Evolutionary conservation across 2,888 invertebrate species (phyloP).

Genomic region (Hypomecis atomaria): DNA sequence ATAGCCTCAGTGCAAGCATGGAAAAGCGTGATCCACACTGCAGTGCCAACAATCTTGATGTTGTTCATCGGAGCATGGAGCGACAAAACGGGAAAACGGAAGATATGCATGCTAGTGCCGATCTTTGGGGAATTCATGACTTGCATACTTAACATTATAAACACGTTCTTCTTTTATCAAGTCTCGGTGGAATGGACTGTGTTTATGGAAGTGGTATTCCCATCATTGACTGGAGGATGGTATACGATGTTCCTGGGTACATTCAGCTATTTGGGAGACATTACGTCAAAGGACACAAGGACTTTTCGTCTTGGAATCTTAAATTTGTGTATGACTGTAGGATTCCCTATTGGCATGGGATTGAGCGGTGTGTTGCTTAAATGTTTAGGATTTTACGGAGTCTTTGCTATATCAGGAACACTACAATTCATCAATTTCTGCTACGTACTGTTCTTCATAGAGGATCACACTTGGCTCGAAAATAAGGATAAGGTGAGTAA

Average conservation of each 20-base stretch:
- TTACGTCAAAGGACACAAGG: slow-evolving; percentile 82
- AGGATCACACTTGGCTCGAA: slow-evolving; percentile 76
- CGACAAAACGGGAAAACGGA: slow-evolving; percentile 84
- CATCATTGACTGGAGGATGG: slow-evolving; percentile 83
- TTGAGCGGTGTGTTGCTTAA: slow-evolving; percentile 72
- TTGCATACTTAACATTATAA: slow-evolving; percentile 77
- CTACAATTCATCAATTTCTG: slow-evolving; percentile 74
- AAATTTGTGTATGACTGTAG: slow-evolving; percentile 77
- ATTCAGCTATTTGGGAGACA: slow-evolving; percentile 86
- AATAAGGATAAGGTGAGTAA: slow-evolving; percentile 67
- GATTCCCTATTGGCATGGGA: slow-evolving; percentile 79
- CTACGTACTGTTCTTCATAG: slow-evolving; percentile 73
- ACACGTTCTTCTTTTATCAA: slow-evolving; percentile 83
- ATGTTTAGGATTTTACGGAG: slow-evolving; percentile 81
- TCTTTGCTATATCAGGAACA: slow-evolving; percentile 71
- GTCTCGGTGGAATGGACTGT: slow-evolving; percentile 82
- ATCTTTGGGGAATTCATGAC: slow-evolving; percentile 83
- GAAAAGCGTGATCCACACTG: slow-evolving; percentile 83
- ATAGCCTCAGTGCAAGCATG: slow-evolving; percentile 83
- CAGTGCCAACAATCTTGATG: slow-evolving; percentile 81
- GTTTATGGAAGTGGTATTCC: slow-evolving; percentile 81
- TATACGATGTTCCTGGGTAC: slow-evolving; percentile 84
- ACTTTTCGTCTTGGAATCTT: slow-evolving; percentile 85
- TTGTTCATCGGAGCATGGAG: slow-evolving; percentile 87
- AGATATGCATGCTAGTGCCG: slow-evolving; percentile 85